Conservation (phyloP, 1,140 invertebrate genomes). For the Lysiphlebus fabarum region DNA sequence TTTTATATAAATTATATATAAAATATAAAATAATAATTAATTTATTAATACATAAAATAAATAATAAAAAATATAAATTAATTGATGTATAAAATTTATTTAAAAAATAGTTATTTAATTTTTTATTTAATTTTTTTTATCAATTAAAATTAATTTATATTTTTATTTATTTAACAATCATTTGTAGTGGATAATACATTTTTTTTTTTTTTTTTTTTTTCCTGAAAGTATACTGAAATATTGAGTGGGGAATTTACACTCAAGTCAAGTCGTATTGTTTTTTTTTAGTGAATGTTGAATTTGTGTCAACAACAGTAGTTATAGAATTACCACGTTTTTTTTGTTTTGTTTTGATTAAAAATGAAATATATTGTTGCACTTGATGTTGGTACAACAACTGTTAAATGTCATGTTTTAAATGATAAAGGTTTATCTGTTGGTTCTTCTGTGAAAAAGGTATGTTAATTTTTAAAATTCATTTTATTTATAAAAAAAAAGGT, state of each 20-base stretch:
- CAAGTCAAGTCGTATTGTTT: background rate
- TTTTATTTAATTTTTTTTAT: too few species aligned
- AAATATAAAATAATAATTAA: conserved; percentile 1
- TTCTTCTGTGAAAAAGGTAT: conserved; percentile 65
- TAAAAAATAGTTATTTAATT: too few species aligned
- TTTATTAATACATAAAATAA: background rate
- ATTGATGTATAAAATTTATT: too few species aligned
- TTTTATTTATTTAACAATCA: too few species aligned
- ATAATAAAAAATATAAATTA: too few species aligned
- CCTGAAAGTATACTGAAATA: background rate
- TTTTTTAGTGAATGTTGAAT: too few species aligned
- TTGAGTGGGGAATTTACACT: background rate
- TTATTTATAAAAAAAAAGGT: conserved; percentile 10
- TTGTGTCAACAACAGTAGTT: too few species aligned
- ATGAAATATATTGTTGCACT: conserved; percentile 69
- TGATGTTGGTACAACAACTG: conserved; percentile 86
- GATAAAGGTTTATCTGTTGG: conserved; percentile 62
- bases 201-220: background rate
- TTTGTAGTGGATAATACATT: too few species aligned
- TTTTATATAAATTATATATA: too few species aligned
- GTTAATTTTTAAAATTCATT: conserved; percentile 19
- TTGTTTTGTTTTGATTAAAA: conserved; percentile 8
- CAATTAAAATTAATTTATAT: too few species aligned
- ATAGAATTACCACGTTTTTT: too few species aligned
- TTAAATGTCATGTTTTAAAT: conserved; percentile 80